Base-by-base conservation (phyloP, 2,797 vertebrate genomes). In the Catostomus latipinnis region DNA sequence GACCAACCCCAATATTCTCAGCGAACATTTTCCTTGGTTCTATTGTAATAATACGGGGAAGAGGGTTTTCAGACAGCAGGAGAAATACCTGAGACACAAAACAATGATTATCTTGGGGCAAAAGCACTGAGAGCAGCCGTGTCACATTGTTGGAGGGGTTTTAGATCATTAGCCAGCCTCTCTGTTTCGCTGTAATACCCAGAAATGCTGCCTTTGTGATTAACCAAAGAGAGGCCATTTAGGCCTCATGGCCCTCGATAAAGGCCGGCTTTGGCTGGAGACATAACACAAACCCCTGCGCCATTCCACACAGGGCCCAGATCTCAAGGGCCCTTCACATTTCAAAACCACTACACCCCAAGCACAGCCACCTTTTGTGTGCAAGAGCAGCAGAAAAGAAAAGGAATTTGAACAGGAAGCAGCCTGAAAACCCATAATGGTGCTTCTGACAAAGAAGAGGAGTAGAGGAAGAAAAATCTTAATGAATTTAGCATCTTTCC, bases 141-240 rank as follows among this genome's bases (percentile, higher is more conserved):
- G 90, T 90, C 91, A 88, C 85, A 85, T 77, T 84, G 89, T 92
- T 92, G 91, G 90, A 92, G 91, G 92, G 92, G 92, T 94, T 95
- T 97, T 96, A 96, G 95, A 96, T 96, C 94, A 95, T 95, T 96
- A 96, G 94, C 94, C 93, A 91, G 93, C 88, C 95, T 93, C 94
- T 92, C 94, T 92, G 92, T 93, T 91, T 93, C 94, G 91, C 93
- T 92, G 92, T 94, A 96, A 95, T 93, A 88, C 92, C 93, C 92
- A 91, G 93, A 96, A 96, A 95, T 61, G 90, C 90, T 91, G 81
- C 91, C 93, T 95, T 96, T 96, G 95, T 96, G 91, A 88, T 86
- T 87, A 92, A 92, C 93, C 90, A 94, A 93, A 93, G 91, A 91
- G 92, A 91, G 92, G 90, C 93, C 93, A 92, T 93, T 92, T 92